phyloP scores from a whole-genome alignment of 2,113 vertebrate species.

The Eulemur macaco region DNA sequence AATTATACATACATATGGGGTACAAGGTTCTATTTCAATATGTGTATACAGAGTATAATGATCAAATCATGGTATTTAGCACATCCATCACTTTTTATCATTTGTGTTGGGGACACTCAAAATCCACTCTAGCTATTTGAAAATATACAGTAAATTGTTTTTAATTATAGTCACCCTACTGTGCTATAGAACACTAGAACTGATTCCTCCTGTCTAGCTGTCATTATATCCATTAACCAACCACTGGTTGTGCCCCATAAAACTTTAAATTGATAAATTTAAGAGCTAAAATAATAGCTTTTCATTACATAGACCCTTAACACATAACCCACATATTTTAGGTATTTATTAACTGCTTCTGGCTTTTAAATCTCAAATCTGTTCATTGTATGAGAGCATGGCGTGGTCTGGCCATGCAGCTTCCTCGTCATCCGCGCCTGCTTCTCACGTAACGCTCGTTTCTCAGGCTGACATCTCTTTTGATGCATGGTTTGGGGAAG shows the following conservation, averaged over 20 bases:
- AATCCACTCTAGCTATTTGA: neutral
- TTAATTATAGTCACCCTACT: neutral
- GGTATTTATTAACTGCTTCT: neutral
- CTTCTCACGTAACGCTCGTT: neutral
- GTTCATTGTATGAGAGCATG: neutral
- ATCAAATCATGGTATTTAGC: neutral
- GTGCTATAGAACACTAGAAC: neutral
- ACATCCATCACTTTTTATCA: neutral
- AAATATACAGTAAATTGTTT: neutral
- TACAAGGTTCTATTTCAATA: neutral
- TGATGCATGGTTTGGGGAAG: neutral
- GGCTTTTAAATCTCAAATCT: neutral
- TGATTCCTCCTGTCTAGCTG: neutral
- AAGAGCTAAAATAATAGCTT: neutral
- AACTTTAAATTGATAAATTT: neutral
- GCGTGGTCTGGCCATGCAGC: fast-evolving
- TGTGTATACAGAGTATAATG: neutral
- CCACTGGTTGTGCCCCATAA: neutral
- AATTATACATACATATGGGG: neutral
- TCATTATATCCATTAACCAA: neutral
- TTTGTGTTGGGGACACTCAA: neutral
- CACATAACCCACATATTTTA: neutral
- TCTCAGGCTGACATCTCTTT: neutral
- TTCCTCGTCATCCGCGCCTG: neutral
- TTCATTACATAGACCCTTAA: neutral